Evolutionary conservation across 2,797 vertebrate species (phyloP).

Genomic region (Hyperoplus lanceolatus): DNA sequence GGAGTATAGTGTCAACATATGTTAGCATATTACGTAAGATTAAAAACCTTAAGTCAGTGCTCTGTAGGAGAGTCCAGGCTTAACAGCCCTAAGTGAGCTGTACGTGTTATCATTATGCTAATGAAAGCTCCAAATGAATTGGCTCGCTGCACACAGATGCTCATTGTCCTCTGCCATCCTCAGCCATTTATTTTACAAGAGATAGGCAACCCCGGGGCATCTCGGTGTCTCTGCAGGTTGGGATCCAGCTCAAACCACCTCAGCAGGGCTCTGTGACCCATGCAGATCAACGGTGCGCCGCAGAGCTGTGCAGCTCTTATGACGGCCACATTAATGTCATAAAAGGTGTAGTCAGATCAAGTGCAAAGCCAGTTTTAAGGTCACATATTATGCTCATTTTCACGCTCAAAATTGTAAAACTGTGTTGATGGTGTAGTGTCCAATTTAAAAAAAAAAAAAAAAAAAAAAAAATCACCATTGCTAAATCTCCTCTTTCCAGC

Average conservation of each 20-base stretch:
- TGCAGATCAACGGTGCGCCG: not conserved
- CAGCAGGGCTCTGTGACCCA: slow-evolving; percentile 4
- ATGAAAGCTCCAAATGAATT: slow-evolving; percentile 52
- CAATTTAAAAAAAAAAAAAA: too few relatives aligned
- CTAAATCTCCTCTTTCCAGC: too few relatives aligned
- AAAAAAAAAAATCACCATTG: too few relatives aligned
- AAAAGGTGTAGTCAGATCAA: too few relatives aligned
- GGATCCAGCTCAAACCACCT: not conserved
- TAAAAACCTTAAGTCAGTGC: not conserved
- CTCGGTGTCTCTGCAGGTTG: slow-evolving; percentile 7
- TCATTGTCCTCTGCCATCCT: slow-evolving; percentile 34
- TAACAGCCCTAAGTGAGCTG: slow-evolving; percentile 51
- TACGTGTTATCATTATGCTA: slow-evolving; percentile 59
- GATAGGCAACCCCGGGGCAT: not conserved
- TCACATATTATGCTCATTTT: too few relatives aligned
- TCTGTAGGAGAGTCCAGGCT: slow-evolving; percentile 28
- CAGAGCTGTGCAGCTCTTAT: not conserved
- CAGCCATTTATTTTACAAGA: slow-evolving; percentile 23
- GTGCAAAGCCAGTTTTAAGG: not conserved
- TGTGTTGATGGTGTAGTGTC: too few relatives aligned
- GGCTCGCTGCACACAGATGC: slow-evolving; percentile 34
- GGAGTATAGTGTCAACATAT: slow-evolving; percentile 11
- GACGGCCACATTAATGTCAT: not conserved
- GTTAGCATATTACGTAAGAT: slow-evolving; percentile 32
- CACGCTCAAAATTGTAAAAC: too few relatives aligned